Base-by-base conservation (phyloP, 2,888 invertebrate genomes). In the Pollenia amentaria region DNA sequence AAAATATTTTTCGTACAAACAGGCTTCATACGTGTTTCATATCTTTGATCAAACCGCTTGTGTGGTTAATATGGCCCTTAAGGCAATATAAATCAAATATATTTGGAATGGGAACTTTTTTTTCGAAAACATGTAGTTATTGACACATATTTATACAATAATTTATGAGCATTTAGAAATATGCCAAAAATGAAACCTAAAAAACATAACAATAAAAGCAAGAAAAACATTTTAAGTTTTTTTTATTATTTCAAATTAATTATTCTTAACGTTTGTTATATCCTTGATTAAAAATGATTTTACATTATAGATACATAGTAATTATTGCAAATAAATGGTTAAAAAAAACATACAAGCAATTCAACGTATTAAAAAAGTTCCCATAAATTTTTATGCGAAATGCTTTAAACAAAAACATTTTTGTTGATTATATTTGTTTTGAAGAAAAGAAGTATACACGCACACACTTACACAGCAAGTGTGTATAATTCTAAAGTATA, bases 401-500 rank as follows among this genome's bases (percentile, higher is more conserved):
- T 75, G 62, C 21, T 51, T 18, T n/a, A 75, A 64, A 64, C 14
- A 76, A 29, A 64, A 42, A 55, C 29, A 70, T 53, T 44, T 42
- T 55, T 64, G 69, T 70, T 62, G 53, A 79, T 70, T 70, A 40
- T 42, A 62, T 70, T 79, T 69, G 40, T 51, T 64, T 51, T 8
- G 14, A 51, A 57, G 67, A 46, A 77, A 77, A 77, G 1, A 16
- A 8, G 40, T 16, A 48, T 8, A 57, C 46, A 48, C 6, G 12
- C 12, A 29, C 6, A 42, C 51, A 55, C 42, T 72, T 44, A 29
- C 60, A 62, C 4, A 78, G 44, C 38, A n/a, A n/a, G n/a, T n/a
- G n/a, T n/a, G n/a, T n/a, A n/a, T 78, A 84, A 84, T 84, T 79
- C 73, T 73, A 69, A 55, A 44, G 11, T n/a, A 72, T 16, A 57